These are phyloP conservation scores for Psix sp. DNA, from an alignment of 1,140 invertebrate species.

Conservation along the genomic window DNA sequence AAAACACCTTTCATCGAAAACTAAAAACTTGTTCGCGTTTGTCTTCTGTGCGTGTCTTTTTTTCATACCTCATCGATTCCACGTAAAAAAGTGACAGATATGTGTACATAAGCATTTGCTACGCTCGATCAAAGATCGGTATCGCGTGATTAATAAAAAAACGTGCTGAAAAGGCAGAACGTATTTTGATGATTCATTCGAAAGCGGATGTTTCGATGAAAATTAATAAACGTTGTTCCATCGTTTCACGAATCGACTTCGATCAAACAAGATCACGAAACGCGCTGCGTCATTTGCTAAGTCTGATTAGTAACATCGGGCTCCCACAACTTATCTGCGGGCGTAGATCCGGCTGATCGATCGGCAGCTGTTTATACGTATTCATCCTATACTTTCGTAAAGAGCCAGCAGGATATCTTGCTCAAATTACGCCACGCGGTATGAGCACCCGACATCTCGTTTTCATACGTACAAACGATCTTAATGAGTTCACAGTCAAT, in stretches of 20 bases:
- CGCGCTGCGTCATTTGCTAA: constrained; percentile 45
- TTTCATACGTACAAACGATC: constrained; percentile 60
- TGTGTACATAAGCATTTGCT: constrained; percentile 4
- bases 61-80: constrained; percentile 10
- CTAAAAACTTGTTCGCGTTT: constrained; percentile 12
- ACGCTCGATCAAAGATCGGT: constrained; percentile 11
- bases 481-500: constrained; percentile 72
- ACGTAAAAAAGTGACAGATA: constrained; percentile 15
- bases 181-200: constrained; percentile 53
- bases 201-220: constrained; percentile 44
- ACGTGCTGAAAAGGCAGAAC: constrained; percentile 14
- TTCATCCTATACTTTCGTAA: constrained; percentile 56
- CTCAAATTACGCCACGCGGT: constrained; percentile 69
- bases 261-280: constrained; percentile 52
- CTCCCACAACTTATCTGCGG: constrained; percentile 49
- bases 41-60: background rate
- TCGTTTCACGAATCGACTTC: constrained; percentile 46
- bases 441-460: constrained; percentile 62
- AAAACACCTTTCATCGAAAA: constrained; percentile 11
- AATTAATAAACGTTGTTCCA: constrained; percentile 51
- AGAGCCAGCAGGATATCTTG: constrained; percentile 58
- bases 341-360: constrained; percentile 52
- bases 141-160: constrained; percentile 20
- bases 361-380: constrained; percentile 55
- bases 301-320: constrained; percentile 49